Conservation (phyloP, 2,113 vertebrate genomes). For the Lepisosteus oculatus region DNA sequence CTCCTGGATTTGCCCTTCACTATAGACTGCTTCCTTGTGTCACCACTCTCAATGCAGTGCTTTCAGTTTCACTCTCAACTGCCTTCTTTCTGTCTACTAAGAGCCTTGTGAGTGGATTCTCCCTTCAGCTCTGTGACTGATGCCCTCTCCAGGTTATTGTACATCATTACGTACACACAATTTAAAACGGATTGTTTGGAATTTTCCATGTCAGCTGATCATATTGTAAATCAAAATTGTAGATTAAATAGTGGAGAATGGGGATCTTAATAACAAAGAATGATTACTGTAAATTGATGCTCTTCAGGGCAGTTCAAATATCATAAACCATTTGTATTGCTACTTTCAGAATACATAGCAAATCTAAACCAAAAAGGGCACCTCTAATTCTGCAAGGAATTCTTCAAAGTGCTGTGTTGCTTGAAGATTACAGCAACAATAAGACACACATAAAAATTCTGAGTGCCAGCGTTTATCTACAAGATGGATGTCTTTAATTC, state of each 20-base stretch:
- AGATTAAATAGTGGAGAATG: conserved; percentile 33
- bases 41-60: too few relatives aligned
- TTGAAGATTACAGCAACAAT: conserved; percentile 62
- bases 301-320: conserved; percentile 66
- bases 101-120: too few relatives aligned
- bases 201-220: conserved; percentile 31
- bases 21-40: too few relatives aligned
- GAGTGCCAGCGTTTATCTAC: conserved; percentile 65
- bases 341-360: conserved; percentile 13
- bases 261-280: conserved; percentile 41
- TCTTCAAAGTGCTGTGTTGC: conserved; percentile 33
- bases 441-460: conserved; percentile 59
- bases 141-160: too few relatives aligned
- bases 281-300: conserved; percentile 55
- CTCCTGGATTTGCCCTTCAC: too few relatives aligned
- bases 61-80: too few relatives aligned
- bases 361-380: conserved; percentile 20
- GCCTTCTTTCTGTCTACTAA: too few relatives aligned
- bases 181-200: neutral
- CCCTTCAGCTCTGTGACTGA: too few relatives aligned
- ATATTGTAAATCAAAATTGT: conserved; percentile 42
- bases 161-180: too few relatives aligned
- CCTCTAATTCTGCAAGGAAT: conserved; percentile 34
- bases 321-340: conserved; percentile 64
- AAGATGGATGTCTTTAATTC: conserved; percentile 56